Evolutionary conservation across 2,113 vertebrate species (phyloP).

Genomic region (Nipponia nippon): DNA sequence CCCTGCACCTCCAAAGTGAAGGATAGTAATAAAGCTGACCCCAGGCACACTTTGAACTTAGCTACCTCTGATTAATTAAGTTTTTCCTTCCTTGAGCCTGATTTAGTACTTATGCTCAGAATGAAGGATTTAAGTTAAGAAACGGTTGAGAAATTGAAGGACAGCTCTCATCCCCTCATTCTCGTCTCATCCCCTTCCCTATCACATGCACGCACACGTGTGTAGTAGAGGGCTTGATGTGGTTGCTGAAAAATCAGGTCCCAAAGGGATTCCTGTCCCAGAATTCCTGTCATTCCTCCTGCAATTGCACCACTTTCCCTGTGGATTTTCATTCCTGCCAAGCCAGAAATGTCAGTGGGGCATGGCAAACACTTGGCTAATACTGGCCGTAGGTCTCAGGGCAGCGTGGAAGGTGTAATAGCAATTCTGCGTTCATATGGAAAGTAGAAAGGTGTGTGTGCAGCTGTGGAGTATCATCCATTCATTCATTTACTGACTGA

Average conservation of each 20-base stretch:
- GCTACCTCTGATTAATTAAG: constrained; percentile 57
- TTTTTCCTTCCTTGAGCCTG: constrained; percentile 45
- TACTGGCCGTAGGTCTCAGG: not conserved
- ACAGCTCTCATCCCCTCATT: constrained; percentile 3
- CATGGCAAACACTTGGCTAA: not conserved
- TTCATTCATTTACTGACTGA: not conserved
- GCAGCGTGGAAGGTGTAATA: not conserved
- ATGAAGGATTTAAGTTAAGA: constrained; percentile 56
- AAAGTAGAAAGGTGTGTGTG: not conserved
- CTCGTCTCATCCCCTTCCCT: not conserved
- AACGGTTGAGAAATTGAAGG: constrained; percentile 52
- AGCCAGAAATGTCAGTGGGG: not conserved
- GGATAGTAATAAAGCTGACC: not conserved
- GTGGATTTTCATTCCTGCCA: not conserved
- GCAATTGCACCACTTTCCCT: not conserved
- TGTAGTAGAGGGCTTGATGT: not conserved
- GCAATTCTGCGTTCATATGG: not conserved
- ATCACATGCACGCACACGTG: not conserved
- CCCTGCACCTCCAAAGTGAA: not conserved
- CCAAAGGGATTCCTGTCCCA: not conserved
- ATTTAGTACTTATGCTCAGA: constrained; percentile 53
- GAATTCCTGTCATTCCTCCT: constrained; percentile 13
- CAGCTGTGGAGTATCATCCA: not conserved
- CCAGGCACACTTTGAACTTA: constrained; percentile 33
- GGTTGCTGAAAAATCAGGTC: not conserved